Evolutionary conservation across 2,797 vertebrate species (phyloP).

Genomic region (Hirundo rustica): DNA sequence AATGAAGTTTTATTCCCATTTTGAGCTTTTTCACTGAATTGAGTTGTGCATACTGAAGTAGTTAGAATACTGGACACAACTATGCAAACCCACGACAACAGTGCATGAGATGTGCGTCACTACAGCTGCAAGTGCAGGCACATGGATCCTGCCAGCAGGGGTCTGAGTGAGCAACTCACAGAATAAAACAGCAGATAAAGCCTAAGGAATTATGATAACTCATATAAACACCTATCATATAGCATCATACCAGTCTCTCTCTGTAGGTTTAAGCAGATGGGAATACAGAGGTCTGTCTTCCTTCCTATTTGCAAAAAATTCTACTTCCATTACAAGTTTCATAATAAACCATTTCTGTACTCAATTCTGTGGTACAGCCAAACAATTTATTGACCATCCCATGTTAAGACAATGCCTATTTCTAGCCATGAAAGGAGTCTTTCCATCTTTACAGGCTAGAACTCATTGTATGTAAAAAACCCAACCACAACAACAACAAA

Average conservation of each 20-base stretch:
- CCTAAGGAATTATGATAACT: fast-evolving
- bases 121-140: neutral
- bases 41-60: neutral
- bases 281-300: neutral
- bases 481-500: neutral
- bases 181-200: neutral
- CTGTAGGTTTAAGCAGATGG: neutral
- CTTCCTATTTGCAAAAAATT: neutral
- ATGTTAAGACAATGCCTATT: neutral
- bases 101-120: neutral
- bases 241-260: neutral
- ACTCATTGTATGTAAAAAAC: neutral
- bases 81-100: neutral
- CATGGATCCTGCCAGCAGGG: neutral
- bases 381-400: neutral
- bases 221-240: too few species aligned
- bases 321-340: neutral
- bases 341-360: neutral
- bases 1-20: neutral
- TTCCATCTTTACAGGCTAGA: neutral
- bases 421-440: neutral
- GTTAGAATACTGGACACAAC: neutral
- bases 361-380: neutral
- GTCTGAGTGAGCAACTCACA: neutral
- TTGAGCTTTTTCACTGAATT: neutral